Percentiles rank a stretch among this genome's conserved stretches.
Evolutionary conservation across 2,113 vertebrate species (phyloP).

Genomic region (Scopus umbretta): DNA sequence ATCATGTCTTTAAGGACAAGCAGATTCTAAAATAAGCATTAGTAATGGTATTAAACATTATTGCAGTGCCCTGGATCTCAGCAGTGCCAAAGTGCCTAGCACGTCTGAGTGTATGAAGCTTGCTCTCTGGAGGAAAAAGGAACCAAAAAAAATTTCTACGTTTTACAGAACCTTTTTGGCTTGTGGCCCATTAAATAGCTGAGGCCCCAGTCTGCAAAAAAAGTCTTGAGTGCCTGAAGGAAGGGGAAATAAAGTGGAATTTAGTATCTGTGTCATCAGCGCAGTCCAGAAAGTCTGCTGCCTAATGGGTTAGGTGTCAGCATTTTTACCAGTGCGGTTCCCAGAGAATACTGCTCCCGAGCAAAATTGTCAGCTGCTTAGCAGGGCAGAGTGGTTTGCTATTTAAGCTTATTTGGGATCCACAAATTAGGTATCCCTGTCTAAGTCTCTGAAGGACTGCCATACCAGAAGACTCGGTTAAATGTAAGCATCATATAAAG

Average conservation of each 20-base stretch:
- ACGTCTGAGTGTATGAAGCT: not conserved
- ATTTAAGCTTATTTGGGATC: not conserved
- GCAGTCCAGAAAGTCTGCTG: not conserved
- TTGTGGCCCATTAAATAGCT: not conserved
- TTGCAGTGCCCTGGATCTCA: not conserved
- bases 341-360: not conserved
- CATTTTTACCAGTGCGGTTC: not conserved
- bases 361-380: not conserved
- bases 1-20: constrained; percentile 66
- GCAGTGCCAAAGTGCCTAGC: constrained; percentile 24
- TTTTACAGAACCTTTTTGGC: not conserved
- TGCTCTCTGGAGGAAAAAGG: not conserved
- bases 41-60: constrained; percentile 66
- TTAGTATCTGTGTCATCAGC: constrained; percentile 13
- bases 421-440: not conserved
- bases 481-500: not conserved
- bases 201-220: not conserved
- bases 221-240: not conserved
- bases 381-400: not conserved
- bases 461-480: not conserved
- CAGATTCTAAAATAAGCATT: constrained; percentile 74
- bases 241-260: not conserved
- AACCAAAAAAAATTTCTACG: not conserved
- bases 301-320: not conserved
- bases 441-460: not conserved